phyloP scores from a whole-genome alignment of 2,797 vertebrate genomes.

The Tinamus major region DNA sequence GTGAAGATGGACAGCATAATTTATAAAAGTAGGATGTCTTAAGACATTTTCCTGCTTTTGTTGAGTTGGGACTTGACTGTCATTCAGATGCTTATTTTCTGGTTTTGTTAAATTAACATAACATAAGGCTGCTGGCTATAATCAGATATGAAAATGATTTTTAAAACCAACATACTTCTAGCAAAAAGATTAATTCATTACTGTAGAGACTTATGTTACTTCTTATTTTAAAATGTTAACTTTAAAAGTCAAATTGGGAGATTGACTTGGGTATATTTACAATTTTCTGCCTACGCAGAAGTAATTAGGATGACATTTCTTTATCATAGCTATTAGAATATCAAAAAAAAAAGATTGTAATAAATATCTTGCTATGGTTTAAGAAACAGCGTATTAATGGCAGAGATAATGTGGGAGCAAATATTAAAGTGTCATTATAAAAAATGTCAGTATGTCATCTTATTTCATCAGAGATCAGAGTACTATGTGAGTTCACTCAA shows the following conservation, averaged over 20 bases:
- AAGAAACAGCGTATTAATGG: background rate
- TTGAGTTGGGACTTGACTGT: background rate
- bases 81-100: background rate
- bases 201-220: background rate
- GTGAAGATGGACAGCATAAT: background rate
- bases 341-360: background rate
- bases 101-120: background rate
- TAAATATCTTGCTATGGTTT: background rate
- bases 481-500: background rate
- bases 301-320: background rate
- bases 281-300: background rate
- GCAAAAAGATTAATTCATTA: background rate
- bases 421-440: background rate
- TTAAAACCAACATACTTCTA: background rate
- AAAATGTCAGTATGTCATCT: background rate
- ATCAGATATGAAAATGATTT: background rate
- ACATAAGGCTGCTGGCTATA: background rate
- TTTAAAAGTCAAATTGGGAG: background rate
- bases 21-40: background rate
- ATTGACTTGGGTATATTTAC: background rate
- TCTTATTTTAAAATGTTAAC: background rate
- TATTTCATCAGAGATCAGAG: background rate
- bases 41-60: background rate
- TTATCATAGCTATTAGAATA: background rate
- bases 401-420: background rate